Base-by-base conservation (phyloP, 2,797 vertebrate species). In the Danio albolineatus region DNA sequence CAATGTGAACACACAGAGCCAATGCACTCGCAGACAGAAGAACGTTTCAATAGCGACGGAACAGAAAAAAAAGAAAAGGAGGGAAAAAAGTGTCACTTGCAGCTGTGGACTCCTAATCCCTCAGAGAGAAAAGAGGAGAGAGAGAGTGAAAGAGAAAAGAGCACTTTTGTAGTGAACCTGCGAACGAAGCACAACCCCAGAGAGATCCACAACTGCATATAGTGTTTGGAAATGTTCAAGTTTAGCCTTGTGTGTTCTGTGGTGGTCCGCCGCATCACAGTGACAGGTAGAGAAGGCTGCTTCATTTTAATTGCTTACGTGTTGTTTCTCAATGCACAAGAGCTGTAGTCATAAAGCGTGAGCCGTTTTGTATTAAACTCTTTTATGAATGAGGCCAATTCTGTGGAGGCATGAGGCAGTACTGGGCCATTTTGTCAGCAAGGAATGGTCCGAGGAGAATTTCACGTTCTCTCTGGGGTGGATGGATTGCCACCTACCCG, bases 341-440 rank as follows among this genome's bases (percentile, higher is more conserved):
- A 43, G 53, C 43, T 57, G 54, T 36, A 94, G 94, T 91, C 92
- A 94, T 92, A 93, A 94, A 95, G 73, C 93, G 93, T 44, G 14
- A 67, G 39, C 49, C 2, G 92, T 95, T 91, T 89, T 82, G 89
- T 91, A 95, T 93, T 93, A 93, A 90, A 93, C 93, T 95, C 93
- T 94, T 94, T 94, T 94, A 76, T 82, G 76, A 86, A 93, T 80
- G 89, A 92, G 92, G 93, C 94, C 94, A 93, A 95, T 95, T 94
- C 94, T 94, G 92, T 93, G 93, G 93, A 94, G 93, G 94, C 95
- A 95, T 95, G 94, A 94, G 94, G 94, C 94, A 93, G 94, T 95
- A 95, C 93, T 95, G 92, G 93, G 94, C 94, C 93, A 93, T 95
- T 95, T 94, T 95, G 95, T 94, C 94, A 94, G 94, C 93, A 93